phyloP scores from a whole-genome alignment of 2,797 vertebrate species.

The Margarornis squamiger region DNA sequence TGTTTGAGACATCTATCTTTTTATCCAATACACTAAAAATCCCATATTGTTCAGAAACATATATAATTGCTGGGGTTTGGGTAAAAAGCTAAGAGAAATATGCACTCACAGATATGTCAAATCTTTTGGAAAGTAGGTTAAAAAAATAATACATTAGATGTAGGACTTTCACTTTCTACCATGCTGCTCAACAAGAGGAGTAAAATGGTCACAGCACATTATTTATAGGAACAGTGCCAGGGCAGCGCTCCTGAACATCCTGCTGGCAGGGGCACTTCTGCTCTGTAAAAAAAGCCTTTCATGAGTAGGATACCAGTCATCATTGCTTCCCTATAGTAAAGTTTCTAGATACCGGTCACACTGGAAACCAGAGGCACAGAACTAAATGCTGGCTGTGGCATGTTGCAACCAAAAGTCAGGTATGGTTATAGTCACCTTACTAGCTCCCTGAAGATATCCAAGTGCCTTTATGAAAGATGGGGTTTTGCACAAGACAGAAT shows the following conservation, averaged over 20 bases:
- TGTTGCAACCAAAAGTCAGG: not conserved
- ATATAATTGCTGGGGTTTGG: not conserved
- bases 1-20: not conserved
- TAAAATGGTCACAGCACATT: not conserved
- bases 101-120: rapidly evolving
- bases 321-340: rapidly evolving
- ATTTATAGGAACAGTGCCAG: not conserved
- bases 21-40: not conserved
- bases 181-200: not conserved
- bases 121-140: not conserved
- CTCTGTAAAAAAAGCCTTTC: not conserved
- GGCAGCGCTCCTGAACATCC: not conserved
- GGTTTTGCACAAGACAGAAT: not conserved
- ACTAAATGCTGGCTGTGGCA: not conserved
- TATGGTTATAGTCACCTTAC: not conserved
- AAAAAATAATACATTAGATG: not conserved
- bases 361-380: not conserved
- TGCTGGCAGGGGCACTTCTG: not conserved
- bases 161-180: not conserved
- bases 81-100: not conserved
- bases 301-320: not conserved
- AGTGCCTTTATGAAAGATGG: not conserved
- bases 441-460: not conserved
- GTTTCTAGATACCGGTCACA: not conserved
- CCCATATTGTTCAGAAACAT: not conserved